Percentiles rank a stretch among this genome's conserved stretches.
Evolutionary conservation across 2,113 vertebrate species (phyloP).

Genomic region (Amphilophus citrinellus): DNA sequence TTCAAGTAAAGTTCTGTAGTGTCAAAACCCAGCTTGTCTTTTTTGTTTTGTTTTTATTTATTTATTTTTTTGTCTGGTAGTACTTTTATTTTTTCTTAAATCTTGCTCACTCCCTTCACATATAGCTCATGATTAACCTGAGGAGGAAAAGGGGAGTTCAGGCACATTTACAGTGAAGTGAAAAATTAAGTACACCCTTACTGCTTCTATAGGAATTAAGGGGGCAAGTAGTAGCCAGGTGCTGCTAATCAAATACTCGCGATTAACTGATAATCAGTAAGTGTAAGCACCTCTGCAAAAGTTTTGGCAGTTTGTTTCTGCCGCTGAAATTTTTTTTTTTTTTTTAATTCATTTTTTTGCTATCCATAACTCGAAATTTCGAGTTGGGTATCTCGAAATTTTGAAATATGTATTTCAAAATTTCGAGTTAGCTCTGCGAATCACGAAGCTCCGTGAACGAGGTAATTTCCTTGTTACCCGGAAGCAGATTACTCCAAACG

Average conservation of each 20-base stretch:
- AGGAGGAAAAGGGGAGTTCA: too few species aligned
- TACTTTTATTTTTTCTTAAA: neutral
- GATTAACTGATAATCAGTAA: neutral
- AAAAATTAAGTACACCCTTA: neutral
- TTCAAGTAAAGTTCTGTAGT: slow-evolving; percentile 87
- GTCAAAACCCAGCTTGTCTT: slow-evolving; percentile 65
- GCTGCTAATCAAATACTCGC: neutral
- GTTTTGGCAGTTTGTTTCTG: neutral
- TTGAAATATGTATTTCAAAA: too few species aligned
- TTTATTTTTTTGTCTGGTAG: slow-evolving; percentile 32
- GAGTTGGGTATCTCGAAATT: too few species aligned
- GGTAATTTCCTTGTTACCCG: too few species aligned
- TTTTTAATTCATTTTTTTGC: too few species aligned
- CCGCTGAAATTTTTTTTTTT: too few species aligned
- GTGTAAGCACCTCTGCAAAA: neutral
- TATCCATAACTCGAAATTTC: too few species aligned
- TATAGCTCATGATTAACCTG: neutral
- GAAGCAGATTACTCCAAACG: too few species aligned
- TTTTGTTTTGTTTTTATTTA: neutral
- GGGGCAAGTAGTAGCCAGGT: too few species aligned
- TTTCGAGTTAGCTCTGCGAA: too few species aligned
- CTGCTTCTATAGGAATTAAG: too few species aligned
- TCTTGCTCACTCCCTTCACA: neutral
- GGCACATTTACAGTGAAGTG: neutral
- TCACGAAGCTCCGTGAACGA: too few species aligned